Evolutionary conservation across 92 coral and sea anemone genomes (phyloP), one percentile per base, ranked within the genome.

Genomic region (Actinernus sp.): DNA sequence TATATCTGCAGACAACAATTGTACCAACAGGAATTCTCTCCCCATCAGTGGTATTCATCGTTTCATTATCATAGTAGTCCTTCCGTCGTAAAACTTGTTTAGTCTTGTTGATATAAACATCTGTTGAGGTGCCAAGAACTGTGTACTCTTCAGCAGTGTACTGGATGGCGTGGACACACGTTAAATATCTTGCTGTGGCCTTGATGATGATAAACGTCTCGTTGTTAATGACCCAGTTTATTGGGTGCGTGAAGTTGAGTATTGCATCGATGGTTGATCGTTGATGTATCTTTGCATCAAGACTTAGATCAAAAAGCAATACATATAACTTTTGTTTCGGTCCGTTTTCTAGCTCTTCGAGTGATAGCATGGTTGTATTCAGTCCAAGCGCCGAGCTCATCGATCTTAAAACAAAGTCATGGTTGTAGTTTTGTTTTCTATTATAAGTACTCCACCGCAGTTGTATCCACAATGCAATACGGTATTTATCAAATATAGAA

Each of bases 1-100:
- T 43, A 26, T 63, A 52, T 10, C 79, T 52, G 52, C 84, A 83
- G 26, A 83, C 90, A 26, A 58, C 59, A 44, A 83, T 32, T 4
- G 52, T 37, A 41, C 76, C 83, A 27, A 68, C 76, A 27, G 64
- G 76, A 41, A 68, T 44, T 17, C 16, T 30, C 18, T 40, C 6
- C 19, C 18, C 10, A 10, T 23, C 55, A 0, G 38, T 12, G 32
- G 11, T 55, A 1, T 20, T 3, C 14, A 26, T 19, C 16, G 65
- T 54, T 6, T 40, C 37, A 26, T 68, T 68, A 5, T 63, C 52
- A 31, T 21, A 55, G 56, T 54, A 68, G 2, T 68, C 39, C 36
- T 55, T 68, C 31, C 17, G 25, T 10, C n/a, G 26, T 40, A 68
- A 33, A 23, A 55, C 54, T 26, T 55, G 50, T 53, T 30, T 37